Base-by-base conservation (phyloP, 2,113 vertebrate species). In the Suncus etruscus region DNA sequence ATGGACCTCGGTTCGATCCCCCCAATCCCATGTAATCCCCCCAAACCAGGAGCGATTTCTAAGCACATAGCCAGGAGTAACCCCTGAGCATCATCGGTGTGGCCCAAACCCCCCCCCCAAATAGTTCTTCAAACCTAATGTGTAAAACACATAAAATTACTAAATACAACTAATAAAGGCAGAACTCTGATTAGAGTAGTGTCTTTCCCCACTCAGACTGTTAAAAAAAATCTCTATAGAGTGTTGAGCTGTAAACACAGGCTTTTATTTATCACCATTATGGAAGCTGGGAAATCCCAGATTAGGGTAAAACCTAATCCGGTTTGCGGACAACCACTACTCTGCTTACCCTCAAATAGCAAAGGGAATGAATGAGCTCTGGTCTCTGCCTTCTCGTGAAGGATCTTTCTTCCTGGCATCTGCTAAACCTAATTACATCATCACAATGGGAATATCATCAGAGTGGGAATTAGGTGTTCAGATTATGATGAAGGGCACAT, bases 61-160 rank as follows among this genome's bases (percentile, higher is more conserved):
- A 39, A 39, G 39, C 3, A 5, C 39, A 39, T 39, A 39, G 39
- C 39, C 39, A 39, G 39, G 39, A 39, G 39, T 39, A 39, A 39
- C 39, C 39, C 39, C 39, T 39, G 39, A 39, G 39, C 39, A 39
- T 39, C 39, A 39, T 5, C 39, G 39, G 39, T 39, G 39, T 39
- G 39, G 39, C 39, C 39, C 39, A 39, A 39, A 39, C 83, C 63
- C 18, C 83, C 84, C 47, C 54, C 12, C 1, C 0, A 51, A 39
- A 63, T 0, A 1, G 12, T 25, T 91, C 61, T 94, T 93, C 73
- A 58, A 66, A 73, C n/a, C 27, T 91, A 84, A 11, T 18, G 58
- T n/a, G 10, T 81, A 87, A 68, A 27, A 54, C 45, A 68, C 50
- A 89, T 16, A 61, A 72, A 66, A 10, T 50, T 66, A 70, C 39